Conservation (phyloP, 2,797 vertebrate genomes). For the Lateolabrax maculatus region DNA sequence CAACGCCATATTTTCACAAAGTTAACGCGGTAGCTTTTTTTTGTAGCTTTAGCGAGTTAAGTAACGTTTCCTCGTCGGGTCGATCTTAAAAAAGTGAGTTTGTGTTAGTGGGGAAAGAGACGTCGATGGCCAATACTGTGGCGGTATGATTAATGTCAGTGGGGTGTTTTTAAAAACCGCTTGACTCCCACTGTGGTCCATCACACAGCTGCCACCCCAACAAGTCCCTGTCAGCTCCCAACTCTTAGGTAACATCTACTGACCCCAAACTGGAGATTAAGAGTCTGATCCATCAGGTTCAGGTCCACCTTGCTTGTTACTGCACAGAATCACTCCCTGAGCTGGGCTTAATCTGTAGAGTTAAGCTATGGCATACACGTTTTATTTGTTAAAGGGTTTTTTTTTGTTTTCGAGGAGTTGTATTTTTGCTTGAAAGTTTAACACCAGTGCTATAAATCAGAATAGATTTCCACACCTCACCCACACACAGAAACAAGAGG, state of each 20-base stretch:
- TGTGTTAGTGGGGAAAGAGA: neutral
- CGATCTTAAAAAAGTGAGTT: neutral
- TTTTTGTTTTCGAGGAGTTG: neutral
- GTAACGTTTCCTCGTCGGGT: constrained; percentile 26
- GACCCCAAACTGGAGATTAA: neutral
- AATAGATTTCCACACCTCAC: neutral
- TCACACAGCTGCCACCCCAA: too few species aligned
- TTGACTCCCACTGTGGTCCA: neutral
- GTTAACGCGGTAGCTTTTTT: constrained; percentile 56
- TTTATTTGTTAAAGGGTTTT: neutral
- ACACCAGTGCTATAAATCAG: neutral
- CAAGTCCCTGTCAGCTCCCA: neutral
- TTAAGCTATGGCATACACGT: neutral
- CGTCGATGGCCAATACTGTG: too few species aligned
- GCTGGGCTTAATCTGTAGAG: neutral
- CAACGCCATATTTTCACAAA: constrained; percentile 43
- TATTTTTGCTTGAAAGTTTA: neutral
- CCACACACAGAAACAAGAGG: neutral
- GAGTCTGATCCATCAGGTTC: neutral
- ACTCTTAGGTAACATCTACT: neutral
- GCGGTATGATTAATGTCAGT: rapidly evolving
- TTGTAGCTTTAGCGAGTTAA: constrained; percentile 56
- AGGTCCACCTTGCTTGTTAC: neutral
- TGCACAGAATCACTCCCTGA: neutral
- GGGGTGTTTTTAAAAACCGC: neutral